Evolutionary conservation across 2,113 vertebrate genomes (phyloP).

Genomic region (Aphelocoma coerulescens): DNA sequence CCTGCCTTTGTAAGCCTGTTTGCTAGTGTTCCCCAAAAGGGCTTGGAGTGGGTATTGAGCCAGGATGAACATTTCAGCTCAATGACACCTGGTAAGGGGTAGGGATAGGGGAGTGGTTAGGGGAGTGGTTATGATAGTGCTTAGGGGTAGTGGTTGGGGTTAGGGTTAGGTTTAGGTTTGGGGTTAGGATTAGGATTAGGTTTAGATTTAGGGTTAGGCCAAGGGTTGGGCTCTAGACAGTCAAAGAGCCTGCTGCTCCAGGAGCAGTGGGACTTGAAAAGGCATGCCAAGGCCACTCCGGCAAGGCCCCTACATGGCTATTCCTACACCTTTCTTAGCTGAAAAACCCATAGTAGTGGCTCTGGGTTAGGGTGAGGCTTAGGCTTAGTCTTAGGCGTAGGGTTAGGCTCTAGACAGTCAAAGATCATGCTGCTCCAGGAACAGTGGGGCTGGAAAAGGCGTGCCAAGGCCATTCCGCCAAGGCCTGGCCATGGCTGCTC

Average conservation of each 20-base stretch:
- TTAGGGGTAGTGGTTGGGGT: too few species aligned
- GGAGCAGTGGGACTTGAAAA: not conserved
- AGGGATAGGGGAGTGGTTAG: too few species aligned
- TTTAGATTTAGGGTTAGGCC: not conserved
- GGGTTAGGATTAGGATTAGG: too few species aligned
- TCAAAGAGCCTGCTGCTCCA: not conserved
- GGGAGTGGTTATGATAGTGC: too few species aligned
- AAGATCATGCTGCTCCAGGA: not conserved
- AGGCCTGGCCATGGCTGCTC: not conserved
- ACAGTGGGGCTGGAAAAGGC: not conserved
- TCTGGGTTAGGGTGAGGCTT: not conserved
- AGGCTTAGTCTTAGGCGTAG: not conserved
- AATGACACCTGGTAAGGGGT: not conserved
- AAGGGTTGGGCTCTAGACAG: too few species aligned
- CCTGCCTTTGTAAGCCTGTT: not conserved
- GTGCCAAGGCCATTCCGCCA: accelerated
- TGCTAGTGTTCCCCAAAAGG: not conserved
- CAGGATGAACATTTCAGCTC: not conserved
- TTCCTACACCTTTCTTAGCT: not conserved
- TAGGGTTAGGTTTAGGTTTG: not conserved
- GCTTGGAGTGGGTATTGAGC: not conserved
- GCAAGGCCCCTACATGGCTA: not conserved
- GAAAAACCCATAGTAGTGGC: not conserved
- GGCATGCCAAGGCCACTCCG: not conserved
- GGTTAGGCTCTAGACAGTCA: not conserved